Conservation (phyloP, 2,888 invertebrate species). For the Zele albiditarsus region DNA sequence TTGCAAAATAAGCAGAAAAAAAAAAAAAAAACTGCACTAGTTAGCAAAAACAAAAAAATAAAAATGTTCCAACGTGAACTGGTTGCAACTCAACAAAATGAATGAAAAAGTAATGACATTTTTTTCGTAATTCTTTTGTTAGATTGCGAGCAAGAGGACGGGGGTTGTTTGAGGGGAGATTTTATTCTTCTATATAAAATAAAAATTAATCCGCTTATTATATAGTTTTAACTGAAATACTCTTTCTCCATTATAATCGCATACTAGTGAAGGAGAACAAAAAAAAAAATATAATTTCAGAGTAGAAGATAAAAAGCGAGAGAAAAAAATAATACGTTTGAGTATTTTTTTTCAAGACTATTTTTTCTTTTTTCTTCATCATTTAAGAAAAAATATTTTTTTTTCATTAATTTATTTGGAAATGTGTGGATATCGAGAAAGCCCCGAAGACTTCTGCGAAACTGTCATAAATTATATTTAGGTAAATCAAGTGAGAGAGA, state of each 20-base stretch:
- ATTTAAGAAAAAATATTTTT: neutral
- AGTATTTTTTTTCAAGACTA: neutral
- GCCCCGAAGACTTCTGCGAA: neutral
- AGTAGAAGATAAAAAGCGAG: too few relatives aligned
- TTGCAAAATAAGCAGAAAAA: neutral
- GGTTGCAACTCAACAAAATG: neutral
- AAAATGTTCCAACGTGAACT: neutral
- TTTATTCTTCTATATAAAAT: too few relatives aligned
- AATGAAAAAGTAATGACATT: neutral
- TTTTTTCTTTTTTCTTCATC: neutral
- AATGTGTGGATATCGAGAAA: neutral
- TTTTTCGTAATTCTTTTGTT: neutral
- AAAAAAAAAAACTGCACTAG: neutral
- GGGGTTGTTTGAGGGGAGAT: too few relatives aligned
- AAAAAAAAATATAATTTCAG: too few relatives aligned
- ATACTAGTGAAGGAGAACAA: too few relatives aligned
- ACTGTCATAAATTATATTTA: constrained; percentile 7
- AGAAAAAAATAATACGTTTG: neutral
- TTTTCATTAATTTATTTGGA: neutral
- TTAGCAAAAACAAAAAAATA: neutral
- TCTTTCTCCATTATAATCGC: too few relatives aligned
- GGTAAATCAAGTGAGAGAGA: neutral
- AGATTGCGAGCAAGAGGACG: neutral
- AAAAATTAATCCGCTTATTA: too few relatives aligned
- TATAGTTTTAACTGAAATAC: too few relatives aligned